Evolutionary conservation across 2,888 invertebrate species (phyloP).

Genomic region (Amblyteles armatorius): DNA sequence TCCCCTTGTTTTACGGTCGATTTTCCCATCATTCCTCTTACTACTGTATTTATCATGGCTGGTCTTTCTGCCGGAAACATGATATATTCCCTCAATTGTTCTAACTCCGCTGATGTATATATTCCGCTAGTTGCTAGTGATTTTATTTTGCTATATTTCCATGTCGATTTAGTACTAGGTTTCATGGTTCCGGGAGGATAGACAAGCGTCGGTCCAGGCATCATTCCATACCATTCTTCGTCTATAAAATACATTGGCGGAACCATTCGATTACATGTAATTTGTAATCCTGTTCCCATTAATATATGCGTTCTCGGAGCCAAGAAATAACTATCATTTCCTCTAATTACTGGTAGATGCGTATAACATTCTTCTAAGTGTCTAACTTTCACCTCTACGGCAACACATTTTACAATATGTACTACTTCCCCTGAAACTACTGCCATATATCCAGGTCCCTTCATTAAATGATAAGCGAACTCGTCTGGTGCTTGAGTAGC

Average conservation of each 20-base stretch:
- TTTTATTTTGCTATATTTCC: neutral
- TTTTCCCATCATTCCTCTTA: neutral
- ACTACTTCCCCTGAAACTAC: constrained; percentile 71
- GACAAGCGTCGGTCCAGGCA: neutral
- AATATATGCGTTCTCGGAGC: constrained; percentile 30
- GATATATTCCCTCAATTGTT: neutral
- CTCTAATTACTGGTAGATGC: constrained; percentile 67
- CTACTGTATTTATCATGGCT: neutral
- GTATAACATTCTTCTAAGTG: constrained; percentile 67
- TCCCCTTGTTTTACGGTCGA: neutral
- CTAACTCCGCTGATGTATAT: neutral
- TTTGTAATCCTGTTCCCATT: neutral
- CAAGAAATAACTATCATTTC: constrained; percentile 22
- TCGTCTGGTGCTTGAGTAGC: constrained; percentile 10
- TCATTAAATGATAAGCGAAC: too few relatives aligned
- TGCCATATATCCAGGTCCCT: constrained; percentile 65
- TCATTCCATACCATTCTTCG: constrained; percentile 16
- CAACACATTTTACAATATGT: constrained; percentile 71
- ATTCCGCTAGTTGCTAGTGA: neutral
- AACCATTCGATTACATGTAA: constrained; percentile 8
- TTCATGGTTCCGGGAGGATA: neutral
- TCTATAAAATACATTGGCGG: constrained; percentile 11
- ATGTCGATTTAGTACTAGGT: neutral
- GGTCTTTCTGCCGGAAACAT: neutral
- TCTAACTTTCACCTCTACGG: constrained; percentile 62